phyloP scores from a whole-genome alignment of 2,797 vertebrate genomes.

The Aphelocoma californica region DNA sequence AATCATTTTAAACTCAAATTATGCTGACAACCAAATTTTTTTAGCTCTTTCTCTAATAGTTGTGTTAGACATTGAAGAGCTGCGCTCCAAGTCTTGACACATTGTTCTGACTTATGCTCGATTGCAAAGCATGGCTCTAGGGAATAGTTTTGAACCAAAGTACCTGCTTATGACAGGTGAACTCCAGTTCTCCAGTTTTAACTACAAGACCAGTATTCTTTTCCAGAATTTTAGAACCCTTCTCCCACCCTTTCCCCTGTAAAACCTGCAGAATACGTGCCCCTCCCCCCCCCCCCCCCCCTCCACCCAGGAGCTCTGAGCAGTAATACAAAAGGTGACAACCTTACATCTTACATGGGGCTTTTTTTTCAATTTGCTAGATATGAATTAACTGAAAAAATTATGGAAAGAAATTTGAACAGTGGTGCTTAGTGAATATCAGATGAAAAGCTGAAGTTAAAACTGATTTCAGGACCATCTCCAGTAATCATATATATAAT shows the following conservation, averaged over 20 bases:
- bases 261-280: background rate
- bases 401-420: background rate
- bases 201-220: conserved; percentile 70
- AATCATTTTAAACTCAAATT: conserved; percentile 71
- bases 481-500: background rate
- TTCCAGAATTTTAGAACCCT: conserved; percentile 36
- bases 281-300: background rate
- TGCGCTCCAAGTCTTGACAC: conserved; percentile 62
- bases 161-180: conserved; percentile 72
- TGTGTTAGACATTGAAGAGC: conserved; percentile 62
- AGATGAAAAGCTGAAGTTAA: background rate
- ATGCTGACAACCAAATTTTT: conserved; percentile 61
- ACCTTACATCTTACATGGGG: conserved; percentile 1
- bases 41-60: conserved; percentile 65
- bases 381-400: conserved; percentile 52
- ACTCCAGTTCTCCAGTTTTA: conserved; percentile 58
- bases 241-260: background rate
- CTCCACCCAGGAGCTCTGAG: background rate
- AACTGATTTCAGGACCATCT: background rate
- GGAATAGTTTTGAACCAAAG: conserved; percentile 68
- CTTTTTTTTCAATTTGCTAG: conserved; percentile 22
- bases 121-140: conserved; percentile 49
- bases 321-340: conserved; percentile 50
- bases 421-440: background rate
- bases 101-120: conserved; percentile 65